Evolutionary conservation across 2,113 vertebrate genomes (phyloP).

Genomic region (Myiozetetes cayanensis): DNA sequence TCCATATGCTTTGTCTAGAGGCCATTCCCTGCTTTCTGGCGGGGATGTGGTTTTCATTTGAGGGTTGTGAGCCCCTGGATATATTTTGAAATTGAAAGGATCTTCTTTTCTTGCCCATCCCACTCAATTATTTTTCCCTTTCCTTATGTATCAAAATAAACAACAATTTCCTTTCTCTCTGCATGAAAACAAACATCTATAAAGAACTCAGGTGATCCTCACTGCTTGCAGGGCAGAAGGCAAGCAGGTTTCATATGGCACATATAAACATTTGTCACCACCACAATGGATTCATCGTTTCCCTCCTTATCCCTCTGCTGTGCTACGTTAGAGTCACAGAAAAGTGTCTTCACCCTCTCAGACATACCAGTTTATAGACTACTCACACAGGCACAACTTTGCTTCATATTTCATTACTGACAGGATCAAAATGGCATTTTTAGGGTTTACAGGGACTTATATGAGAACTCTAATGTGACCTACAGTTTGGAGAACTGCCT

Average conservation of each 20-base stretch:
- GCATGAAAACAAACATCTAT: not conserved
- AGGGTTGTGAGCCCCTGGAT: not conserved
- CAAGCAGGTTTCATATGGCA: conserved; percentile 1
- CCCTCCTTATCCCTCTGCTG: not conserved
- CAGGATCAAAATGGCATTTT: conserved; percentile 15
- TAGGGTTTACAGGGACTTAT: not conserved
- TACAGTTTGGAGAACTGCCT: conserved; percentile 15
- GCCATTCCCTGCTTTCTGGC: not conserved
- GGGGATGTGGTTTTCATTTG: not conserved
- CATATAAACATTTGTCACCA: conserved; percentile 2
- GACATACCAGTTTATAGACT: not conserved
- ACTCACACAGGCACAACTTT: not conserved
- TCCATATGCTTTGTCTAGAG: fast-evolving
- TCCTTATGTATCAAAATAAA: not conserved
- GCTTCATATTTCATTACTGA: not conserved
- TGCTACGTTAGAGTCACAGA: not conserved
- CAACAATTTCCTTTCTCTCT: not conserved
- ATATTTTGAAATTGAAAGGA: not conserved
- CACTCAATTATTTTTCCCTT: not conserved
- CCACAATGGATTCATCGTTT: not conserved
- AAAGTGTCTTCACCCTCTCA: not conserved
- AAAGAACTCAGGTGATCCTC: conserved; percentile 58
- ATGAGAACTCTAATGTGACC: not conserved
- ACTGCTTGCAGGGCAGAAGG: conserved; percentile 18
- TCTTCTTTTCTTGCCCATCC: not conserved